Evolutionary conservation across 2,888 invertebrate species (phyloP).

Genomic region (Euzophera pinguis): DNA sequence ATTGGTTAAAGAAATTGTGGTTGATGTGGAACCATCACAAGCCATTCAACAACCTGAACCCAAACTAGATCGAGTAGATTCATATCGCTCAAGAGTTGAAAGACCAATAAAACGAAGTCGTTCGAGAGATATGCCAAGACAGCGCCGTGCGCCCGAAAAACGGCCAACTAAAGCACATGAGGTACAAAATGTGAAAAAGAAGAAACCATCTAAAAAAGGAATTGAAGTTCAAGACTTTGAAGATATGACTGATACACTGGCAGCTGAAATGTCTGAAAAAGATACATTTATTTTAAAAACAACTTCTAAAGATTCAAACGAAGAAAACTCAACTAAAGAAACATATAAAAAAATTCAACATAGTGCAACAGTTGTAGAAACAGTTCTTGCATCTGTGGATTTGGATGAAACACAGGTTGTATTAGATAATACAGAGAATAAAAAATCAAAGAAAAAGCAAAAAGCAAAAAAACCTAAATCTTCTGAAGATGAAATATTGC

Average conservation of each 20-base stretch:
- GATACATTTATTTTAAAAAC: not conserved
- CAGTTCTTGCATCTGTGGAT: slow-evolving; percentile 34
- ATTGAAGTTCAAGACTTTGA: slow-evolving; percentile 69
- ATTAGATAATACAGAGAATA: slow-evolving; percentile 37
- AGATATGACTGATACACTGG: slow-evolving; percentile 33
- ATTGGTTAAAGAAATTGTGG: slow-evolving; percentile 54
- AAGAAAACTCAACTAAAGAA: slow-evolving; percentile 28
- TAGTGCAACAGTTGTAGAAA: slow-evolving; percentile 50
- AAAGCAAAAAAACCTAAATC: slow-evolving; percentile 58
- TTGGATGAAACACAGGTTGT: slow-evolving; percentile 29
- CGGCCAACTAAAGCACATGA: slow-evolving; percentile 58
- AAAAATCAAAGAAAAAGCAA: slow-evolving; percentile 60
- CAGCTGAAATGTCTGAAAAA: not conserved
- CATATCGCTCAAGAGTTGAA: slow-evolving; percentile 33
- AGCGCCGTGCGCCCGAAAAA: slow-evolving; percentile 61
- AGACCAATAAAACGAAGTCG: slow-evolving; percentile 47
- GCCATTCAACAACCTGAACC: slow-evolving; percentile 35
- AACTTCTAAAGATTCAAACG: slow-evolving; percentile 15
- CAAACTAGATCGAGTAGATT: slow-evolving; percentile 35
- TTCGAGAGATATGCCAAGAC: slow-evolving; percentile 62
- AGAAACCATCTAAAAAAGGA: slow-evolving; percentile 57
- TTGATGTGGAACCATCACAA: slow-evolving; percentile 49
- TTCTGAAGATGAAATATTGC: slow-evolving; percentile 63
- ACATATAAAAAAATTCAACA: slow-evolving; percentile 50
- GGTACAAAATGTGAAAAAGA: slow-evolving; percentile 53